A percentile compares a stretch with the other conserved stretches of the same genome.
Conservation (phyloP, 2,888 invertebrate genomes). For the Synergus gifuensis region DNA sequence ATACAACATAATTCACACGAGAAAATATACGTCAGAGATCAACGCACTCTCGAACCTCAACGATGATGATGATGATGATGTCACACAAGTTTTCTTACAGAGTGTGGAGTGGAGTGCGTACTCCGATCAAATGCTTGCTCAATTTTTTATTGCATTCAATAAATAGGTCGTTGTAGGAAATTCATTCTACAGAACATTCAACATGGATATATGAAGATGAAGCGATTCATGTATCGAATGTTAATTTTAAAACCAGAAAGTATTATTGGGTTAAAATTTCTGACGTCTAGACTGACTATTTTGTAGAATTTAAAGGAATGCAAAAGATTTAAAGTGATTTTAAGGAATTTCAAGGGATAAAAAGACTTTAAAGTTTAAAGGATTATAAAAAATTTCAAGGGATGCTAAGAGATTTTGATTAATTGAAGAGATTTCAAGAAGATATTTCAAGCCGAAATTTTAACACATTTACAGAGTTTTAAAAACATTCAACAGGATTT, state of each 20-base stretch:
- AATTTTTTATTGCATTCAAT: constrained; percentile 10
- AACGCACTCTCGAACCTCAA: constrained; percentile 29
- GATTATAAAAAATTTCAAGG: too few species aligned
- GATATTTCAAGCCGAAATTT: too few species aligned
- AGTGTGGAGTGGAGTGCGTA: constrained; percentile 27
- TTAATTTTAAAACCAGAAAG: neutral
- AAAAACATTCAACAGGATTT: too few species aligned
- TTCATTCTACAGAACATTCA: neutral
- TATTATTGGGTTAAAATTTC: too few species aligned
- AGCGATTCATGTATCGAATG: neutral
- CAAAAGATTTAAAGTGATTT: too few species aligned
- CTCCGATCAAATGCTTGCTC: neutral
- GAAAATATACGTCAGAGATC: constrained; percentile 38
- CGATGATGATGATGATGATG: constrained; percentile 29
- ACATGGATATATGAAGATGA: constrained; percentile 1
- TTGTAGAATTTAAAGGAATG: too few species aligned
- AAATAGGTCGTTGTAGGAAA: constrained; percentile 25
- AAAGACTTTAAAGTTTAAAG: too few species aligned
- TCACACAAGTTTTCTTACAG: constrained; percentile 23
- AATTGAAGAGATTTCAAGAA: too few species aligned
- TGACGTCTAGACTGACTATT: too few species aligned
- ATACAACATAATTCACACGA: constrained; percentile 32
- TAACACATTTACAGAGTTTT: too few species aligned
- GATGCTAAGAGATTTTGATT: too few species aligned
- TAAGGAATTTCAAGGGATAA: too few species aligned